Conservation (phyloP, 2,888 invertebrate species). For the Catocala fraxini region DNA sequence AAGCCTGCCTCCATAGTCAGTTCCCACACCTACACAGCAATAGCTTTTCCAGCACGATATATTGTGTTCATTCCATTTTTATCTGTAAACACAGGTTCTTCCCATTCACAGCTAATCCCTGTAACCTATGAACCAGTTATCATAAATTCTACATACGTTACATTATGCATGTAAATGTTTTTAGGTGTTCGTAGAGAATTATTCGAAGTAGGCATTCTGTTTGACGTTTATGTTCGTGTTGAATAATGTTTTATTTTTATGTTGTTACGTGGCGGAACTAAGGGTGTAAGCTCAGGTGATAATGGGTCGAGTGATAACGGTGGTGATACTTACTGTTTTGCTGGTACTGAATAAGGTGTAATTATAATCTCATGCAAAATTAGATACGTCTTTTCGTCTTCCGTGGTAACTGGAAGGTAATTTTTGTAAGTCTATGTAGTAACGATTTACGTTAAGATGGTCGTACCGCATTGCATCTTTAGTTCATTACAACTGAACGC, state of each 20-base stretch:
- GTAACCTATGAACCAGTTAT: conserved; percentile 59
- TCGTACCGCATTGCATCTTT: no score
- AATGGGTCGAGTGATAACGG: conserved; percentile 2
- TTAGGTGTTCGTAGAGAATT: conserved; percentile 76
- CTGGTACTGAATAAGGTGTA: neutral
- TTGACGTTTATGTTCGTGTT: conserved; percentile 78
- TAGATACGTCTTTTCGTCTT: no score
- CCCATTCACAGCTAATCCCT: conserved; percentile 42
- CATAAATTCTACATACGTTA: conserved; percentile 68
- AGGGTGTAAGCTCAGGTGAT: conserved; percentile 15
- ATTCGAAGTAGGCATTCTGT: conserved; percentile 79
- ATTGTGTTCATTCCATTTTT: conserved; percentile 4
- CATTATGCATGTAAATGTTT: conserved; percentile 77
- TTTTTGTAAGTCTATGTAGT: no score
- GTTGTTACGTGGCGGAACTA: conserved; percentile 51
- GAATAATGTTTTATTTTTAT: conserved; percentile 84
- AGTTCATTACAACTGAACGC: no score
- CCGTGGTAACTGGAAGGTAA: no score
- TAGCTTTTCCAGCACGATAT: neutral
- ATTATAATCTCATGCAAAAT: neutral
- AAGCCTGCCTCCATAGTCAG: neutral
- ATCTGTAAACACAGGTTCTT: conserved; percentile 13
- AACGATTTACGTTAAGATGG: no score
- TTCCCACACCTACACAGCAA: conserved; percentile 2
- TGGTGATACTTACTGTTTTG: neutral